Conservation (phyloP, 1,140 invertebrate genomes). For the Drosophila auraria region DNA sequence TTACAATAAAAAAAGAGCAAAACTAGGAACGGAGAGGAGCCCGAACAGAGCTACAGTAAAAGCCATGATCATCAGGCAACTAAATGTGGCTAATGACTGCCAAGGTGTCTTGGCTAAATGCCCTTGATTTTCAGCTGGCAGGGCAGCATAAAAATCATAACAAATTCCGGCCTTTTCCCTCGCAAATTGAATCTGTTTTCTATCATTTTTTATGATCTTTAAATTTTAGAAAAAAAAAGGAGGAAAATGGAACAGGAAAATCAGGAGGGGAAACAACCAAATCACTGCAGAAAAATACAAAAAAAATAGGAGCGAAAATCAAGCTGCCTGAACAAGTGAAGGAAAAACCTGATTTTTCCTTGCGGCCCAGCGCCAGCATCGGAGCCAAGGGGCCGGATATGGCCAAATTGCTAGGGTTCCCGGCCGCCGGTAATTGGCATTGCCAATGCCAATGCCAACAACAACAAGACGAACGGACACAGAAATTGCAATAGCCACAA, state of each 20-base stretch:
- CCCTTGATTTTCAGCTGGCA: slow-evolving; percentile 28
- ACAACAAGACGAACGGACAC: slow-evolving; percentile 23
- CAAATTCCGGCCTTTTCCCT: slow-evolving; percentile 31
- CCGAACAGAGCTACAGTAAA: slow-evolving; percentile 23
- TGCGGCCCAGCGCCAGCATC: slow-evolving; percentile 57
- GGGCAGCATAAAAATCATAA: slow-evolving; percentile 27
- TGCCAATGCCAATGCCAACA: slow-evolving; percentile 65
- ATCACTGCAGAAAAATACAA: slow-evolving; percentile 32
- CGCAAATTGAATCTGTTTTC: slow-evolving; percentile 42
- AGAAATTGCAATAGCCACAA: slow-evolving; percentile 40
- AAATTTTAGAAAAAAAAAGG: slow-evolving; percentile 18
- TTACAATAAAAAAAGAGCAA: slow-evolving; percentile 50
- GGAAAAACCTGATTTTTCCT: slow-evolving; percentile 76
- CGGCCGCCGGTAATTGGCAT: slow-evolving; percentile 77
- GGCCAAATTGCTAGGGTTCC: slow-evolving; percentile 81
- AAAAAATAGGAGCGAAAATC: slow-evolving; percentile 59
- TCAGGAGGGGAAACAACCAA: slow-evolving; percentile 52
- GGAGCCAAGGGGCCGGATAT: slow-evolving; percentile 77
- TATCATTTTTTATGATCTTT: slow-evolving; percentile 45
- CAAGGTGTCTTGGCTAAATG: slow-evolving; percentile 57
- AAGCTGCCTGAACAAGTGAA: slow-evolving; percentile 52
- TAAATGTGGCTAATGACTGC: slow-evolving; percentile 73
- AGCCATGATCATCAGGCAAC: slow-evolving; percentile 66
- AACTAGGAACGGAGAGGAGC: slow-evolving; percentile 14
- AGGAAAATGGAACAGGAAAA: slow-evolving; percentile 35